Percentiles rank a stretch among this genome's conserved stretches.
Evolutionary conservation across 2,797 vertebrate genomes (phyloP).

Genomic region (Phalloptychus januarius): DNA sequence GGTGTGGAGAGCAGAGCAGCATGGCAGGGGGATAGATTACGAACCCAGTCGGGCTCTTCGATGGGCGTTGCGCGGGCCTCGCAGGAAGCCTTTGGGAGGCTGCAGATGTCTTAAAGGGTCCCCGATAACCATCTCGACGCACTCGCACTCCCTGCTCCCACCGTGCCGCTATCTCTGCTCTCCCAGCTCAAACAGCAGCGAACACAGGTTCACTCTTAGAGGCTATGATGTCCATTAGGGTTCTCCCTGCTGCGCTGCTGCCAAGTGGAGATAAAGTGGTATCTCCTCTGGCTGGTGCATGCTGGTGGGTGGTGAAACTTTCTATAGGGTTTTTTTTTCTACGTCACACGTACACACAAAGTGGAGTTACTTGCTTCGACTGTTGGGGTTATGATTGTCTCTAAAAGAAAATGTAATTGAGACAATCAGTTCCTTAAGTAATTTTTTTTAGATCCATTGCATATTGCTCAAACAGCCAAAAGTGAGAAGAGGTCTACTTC

Average conservation of each 20-base stretch:
- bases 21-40: conserved; percentile 80
- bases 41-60: conserved; percentile 71
- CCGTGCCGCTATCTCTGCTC: conserved; percentile 67
- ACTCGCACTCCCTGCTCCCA: conserved; percentile 53
- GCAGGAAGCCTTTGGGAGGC: conserved; percentile 67
- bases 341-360: conserved; percentile 21
- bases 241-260: conserved; percentile 72
- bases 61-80: conserved; percentile 59
- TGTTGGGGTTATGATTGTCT: conserved; percentile 18
- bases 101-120: conserved; percentile 71
- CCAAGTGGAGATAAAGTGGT: conserved; percentile 75
- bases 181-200: conserved; percentile 65
- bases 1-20: conserved; percentile 76
- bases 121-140: conserved; percentile 76
- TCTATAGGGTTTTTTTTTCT: conserved; percentile 39
- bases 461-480: not conserved
- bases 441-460: not conserved
- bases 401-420: conserved; percentile 4
- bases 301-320: conserved; percentile 60
- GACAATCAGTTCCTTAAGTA: conserved; percentile 5
- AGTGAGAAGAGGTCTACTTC: not conserved
- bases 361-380: conserved; percentile 1
- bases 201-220: conserved; percentile 75
- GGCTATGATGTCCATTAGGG: conserved; percentile 75
- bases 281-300: conserved; percentile 57